Percentiles rank a stretch among this genome's conserved stretches.
phyloP scores from a whole-genome alignment of 2,113 vertebrate genomes.

The Opisthocomus hoazin region DNA sequence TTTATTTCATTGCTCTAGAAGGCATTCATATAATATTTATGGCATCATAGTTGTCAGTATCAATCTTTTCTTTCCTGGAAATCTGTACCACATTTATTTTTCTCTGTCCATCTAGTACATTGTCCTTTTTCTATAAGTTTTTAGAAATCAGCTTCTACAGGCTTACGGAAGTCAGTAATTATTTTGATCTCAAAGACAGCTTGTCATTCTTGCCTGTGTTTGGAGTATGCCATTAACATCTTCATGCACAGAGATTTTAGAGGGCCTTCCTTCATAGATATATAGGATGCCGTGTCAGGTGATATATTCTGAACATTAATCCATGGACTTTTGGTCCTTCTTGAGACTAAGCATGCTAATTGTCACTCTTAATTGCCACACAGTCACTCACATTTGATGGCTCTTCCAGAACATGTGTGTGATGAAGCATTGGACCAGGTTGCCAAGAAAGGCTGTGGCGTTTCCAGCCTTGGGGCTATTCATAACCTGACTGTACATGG shows the following conservation, averaged over 20 bases:
- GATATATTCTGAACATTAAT: background rate
- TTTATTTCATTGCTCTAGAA: conserved; percentile 8
- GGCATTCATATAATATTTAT: background rate
- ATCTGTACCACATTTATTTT: background rate
- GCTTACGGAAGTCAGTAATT: background rate
- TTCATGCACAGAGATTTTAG: background rate
- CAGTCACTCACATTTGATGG: background rate
- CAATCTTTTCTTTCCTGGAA: background rate
- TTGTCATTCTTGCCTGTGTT: background rate
- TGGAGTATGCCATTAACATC: background rate
- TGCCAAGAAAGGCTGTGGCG: background rate
- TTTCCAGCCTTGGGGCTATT: background rate
- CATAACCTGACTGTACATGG: background rate
- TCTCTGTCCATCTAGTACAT: background rate
- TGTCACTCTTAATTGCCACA: background rate
- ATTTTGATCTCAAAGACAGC: background rate
- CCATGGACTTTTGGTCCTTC: background rate
- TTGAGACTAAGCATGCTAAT: background rate
- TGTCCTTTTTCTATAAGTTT: background rate
- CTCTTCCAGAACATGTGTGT: background rate
- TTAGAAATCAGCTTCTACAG: background rate
- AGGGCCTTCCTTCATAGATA: background rate
- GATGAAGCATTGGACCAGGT: background rate
- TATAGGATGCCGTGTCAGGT: background rate
- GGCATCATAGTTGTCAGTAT: background rate